Conservation (phyloP, 2,797 vertebrate species). For the Fringilla coelebs region DNA sequence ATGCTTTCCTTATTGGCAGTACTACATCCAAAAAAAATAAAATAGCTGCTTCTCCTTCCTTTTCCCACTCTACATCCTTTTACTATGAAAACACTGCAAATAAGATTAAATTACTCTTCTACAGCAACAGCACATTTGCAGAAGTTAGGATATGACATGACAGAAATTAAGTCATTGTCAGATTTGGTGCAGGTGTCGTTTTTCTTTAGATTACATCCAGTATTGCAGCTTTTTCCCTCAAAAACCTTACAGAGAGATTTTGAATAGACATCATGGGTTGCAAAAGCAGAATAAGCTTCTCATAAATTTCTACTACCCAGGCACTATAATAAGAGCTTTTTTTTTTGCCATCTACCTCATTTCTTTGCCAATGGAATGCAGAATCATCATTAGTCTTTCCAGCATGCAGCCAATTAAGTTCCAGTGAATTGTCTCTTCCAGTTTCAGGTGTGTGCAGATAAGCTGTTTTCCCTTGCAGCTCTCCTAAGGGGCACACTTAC, state of each 20-base stretch:
- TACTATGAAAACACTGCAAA: neutral
- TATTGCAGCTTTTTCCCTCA: neutral
- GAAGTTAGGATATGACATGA: neutral
- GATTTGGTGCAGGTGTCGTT: neutral
- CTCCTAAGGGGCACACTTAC: slow-evolving; percentile 56
- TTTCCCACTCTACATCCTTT: neutral
- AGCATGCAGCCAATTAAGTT: slow-evolving; percentile 61
- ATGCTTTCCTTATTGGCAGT: neutral
- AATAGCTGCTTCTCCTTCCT: neutral
- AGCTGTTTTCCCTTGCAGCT: slow-evolving; percentile 40
- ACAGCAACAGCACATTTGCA: neutral
- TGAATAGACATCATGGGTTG: slow-evolving; percentile 24
- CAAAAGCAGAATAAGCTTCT: slow-evolving; percentile 23
- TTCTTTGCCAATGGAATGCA: slow-evolving; percentile 51
- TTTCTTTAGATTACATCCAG: neutral
- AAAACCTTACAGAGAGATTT: neutral
- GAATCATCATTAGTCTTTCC: slow-evolving; percentile 61
- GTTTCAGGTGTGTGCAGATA: slow-evolving; percentile 58
- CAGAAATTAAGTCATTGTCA: neutral
- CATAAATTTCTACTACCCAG: slow-evolving; percentile 42
- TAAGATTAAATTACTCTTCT: slow-evolving; percentile 1
- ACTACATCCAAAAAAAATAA: neutral
- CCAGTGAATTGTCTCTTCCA: slow-evolving; percentile 44
- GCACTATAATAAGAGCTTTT: slow-evolving; percentile 28
- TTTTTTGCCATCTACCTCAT: slow-evolving; percentile 50